phyloP scores from a whole-genome alignment of 2,797 vertebrate species.

The Salmo trutta region DNA sequence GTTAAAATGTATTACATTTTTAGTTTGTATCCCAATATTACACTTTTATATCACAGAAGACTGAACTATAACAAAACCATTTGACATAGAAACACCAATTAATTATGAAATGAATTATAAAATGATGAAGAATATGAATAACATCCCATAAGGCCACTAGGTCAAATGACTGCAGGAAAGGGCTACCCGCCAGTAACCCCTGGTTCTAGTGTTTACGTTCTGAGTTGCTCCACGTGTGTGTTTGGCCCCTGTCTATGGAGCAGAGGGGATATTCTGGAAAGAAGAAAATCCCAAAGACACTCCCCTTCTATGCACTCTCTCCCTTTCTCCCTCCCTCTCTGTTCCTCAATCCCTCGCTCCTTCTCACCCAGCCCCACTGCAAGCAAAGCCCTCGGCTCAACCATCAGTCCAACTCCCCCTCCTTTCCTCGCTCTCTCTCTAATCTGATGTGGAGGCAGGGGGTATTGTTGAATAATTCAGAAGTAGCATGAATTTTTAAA shows the following conservation, averaged over 20 bases:
- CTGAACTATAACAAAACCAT: too few species aligned
- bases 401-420: background rate
- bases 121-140: too few species aligned
- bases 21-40: too few species aligned
- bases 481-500: slow-evolving; percentile 76
- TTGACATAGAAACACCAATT: too few species aligned
- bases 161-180: too few species aligned
- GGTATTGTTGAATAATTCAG: slow-evolving; percentile 75
- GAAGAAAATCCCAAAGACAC: slow-evolving; percentile 50
- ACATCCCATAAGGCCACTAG: too few species aligned
- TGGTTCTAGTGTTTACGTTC: slow-evolving; percentile 38
- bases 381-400: slow-evolving; percentile 16
- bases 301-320: slow-evolving; percentile 25
- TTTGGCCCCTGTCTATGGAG: background rate
- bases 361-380: background rate
- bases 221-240: slow-evolving; percentile 15
- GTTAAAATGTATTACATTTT: too few species aligned
- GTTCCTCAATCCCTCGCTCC: slow-evolving; percentile 17
- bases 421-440: slow-evolving; percentile 16
- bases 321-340: slow-evolving; percentile 39
- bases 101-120: too few species aligned
- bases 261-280: slow-evolving; percentile 53
- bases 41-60: too few species aligned
- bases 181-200: slow-evolving; percentile 72
- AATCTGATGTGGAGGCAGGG: slow-evolving; percentile 61